These are phyloP conservation scores for Drosophila neotestacea DNA, from an alignment of 2,888 invertebrate species.

Conservation along the genomic window DNA sequence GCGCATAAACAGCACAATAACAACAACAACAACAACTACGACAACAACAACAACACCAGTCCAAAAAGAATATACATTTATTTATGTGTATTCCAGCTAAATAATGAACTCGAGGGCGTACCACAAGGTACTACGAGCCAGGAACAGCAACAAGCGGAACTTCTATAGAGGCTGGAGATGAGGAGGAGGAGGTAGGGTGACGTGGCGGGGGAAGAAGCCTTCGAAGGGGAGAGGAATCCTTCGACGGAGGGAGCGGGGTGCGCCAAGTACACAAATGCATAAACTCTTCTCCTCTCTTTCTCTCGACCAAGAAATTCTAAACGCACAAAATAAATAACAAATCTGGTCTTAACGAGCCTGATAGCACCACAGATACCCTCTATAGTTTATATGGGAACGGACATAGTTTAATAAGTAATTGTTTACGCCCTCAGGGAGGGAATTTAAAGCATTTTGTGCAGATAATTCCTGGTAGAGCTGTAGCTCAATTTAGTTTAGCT, in stretches of 20 bases:
- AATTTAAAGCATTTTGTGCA: too few species aligned
- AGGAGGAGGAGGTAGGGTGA: background rate
- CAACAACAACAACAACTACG: constrained; percentile 16
- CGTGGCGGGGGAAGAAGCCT: background rate
- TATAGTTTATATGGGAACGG: background rate
- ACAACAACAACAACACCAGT: constrained; percentile 1
- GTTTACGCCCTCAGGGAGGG: too few species aligned
- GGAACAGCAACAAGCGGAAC: constrained; percentile 8
- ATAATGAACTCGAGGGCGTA: constrained; percentile 46
- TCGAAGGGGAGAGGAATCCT: too few species aligned
- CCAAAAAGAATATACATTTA: constrained; percentile 43
- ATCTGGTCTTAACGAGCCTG: background rate
- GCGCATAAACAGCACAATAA: constrained; percentile 35
- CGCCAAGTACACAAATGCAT: constrained; percentile 21
- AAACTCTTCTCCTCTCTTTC: constrained; percentile 21
- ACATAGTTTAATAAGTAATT: background rate
- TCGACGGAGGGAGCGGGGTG: background rate
- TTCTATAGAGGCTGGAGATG: background rate
- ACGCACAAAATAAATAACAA: constrained; percentile 11
- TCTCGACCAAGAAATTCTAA: constrained; percentile 3
- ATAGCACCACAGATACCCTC: background rate
- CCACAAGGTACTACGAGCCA: constrained; percentile 7
- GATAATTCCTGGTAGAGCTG: too few species aligned
- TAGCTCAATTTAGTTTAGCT: too few species aligned
- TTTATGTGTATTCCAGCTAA: constrained; percentile 47